Evolutionary conservation across 1,140 invertebrate genomes (phyloP).

Genomic region (Microplitis mediator): DNA sequence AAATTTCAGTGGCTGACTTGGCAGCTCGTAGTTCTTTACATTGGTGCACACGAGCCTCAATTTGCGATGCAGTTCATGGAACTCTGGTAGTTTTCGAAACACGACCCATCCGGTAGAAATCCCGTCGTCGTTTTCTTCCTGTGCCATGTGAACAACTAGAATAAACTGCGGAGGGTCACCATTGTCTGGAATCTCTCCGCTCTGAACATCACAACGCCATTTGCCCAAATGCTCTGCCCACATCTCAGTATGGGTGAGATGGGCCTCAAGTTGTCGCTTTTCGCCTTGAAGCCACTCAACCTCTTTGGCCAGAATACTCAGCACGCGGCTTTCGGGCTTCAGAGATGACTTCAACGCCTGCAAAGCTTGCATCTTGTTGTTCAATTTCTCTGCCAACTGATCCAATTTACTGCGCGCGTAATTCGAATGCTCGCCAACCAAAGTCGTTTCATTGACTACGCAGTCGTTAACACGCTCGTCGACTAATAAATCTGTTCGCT

Average conservation of each 20-base stretch:
- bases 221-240: constrained; percentile 88
- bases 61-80: constrained; percentile 84
- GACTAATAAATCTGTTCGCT: constrained; percentile 64
- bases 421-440: constrained; percentile 81
- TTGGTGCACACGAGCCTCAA: constrained; percentile 79
- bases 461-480: constrained; percentile 52
- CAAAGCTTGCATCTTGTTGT: constrained; percentile 82
- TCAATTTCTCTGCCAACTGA: constrained; percentile 78
- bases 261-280: constrained; percentile 78
- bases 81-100: constrained; percentile 79
- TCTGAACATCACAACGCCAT: constrained; percentile 84
- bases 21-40: constrained; percentile 80
- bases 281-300: constrained; percentile 81
- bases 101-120: constrained; percentile 85
- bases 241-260: constrained; percentile 83
- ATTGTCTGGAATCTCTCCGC: constrained; percentile 79
- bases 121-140: constrained; percentile 66
- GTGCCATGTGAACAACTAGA: constrained; percentile 78
- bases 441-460: constrained; percentile 51
- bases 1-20: constrained; percentile 78
- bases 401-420: constrained; percentile 82
- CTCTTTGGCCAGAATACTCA: constrained; percentile 79
- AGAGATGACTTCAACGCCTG: constrained; percentile 76
- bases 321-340: constrained; percentile 77
- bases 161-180: constrained; percentile 82